Evolutionary conservation across 1,140 invertebrate species (phyloP).

Genomic region (Bombus confusus): DNA sequence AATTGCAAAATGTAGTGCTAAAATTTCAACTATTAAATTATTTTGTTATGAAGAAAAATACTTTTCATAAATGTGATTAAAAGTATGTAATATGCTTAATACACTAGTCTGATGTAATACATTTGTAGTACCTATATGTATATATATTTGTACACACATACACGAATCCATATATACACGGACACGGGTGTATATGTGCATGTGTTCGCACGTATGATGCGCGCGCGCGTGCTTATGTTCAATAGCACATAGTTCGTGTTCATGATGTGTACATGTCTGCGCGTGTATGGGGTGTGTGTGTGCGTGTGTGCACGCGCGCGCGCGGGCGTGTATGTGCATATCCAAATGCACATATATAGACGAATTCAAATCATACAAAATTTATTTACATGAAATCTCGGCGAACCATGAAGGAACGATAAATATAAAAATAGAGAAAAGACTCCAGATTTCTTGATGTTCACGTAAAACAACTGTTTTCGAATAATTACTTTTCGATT

Average conservation of each 20-base stretch:
- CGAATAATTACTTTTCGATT: neutral
- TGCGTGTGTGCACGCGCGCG: neutral
- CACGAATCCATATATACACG: neutral
- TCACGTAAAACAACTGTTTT: neutral
- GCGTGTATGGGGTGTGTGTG: neutral
- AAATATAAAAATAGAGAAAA: conserved; percentile 29
- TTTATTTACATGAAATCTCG: conserved; percentile 32
- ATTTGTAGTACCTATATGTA: conserved; percentile 41
- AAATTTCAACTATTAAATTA: neutral
- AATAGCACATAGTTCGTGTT: conserved; percentile 39
- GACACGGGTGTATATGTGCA: neutral
- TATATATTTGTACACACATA: conserved; percentile 25
- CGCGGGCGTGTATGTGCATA: neutral
- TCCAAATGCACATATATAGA: conserved; percentile 14
- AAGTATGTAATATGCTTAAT: conserved; percentile 29
- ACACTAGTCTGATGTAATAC: conserved; percentile 52
- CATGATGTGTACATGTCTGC: conserved; percentile 2
- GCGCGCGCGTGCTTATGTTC: conserved; percentile 30
- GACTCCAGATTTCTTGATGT: neutral
- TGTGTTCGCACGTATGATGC: conserved; percentile 29
- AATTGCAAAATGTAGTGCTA: neutral
- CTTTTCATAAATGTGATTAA: conserved; percentile 28
- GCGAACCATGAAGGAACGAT: neutral
- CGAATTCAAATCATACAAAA: conserved; percentile 39
- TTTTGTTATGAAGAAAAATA: neutral